A percentile compares a stretch with the other conserved stretches of the same genome.
phyloP scores from a whole-genome alignment of 2,888 invertebrate genomes.

The Heliconius erato region DNA sequence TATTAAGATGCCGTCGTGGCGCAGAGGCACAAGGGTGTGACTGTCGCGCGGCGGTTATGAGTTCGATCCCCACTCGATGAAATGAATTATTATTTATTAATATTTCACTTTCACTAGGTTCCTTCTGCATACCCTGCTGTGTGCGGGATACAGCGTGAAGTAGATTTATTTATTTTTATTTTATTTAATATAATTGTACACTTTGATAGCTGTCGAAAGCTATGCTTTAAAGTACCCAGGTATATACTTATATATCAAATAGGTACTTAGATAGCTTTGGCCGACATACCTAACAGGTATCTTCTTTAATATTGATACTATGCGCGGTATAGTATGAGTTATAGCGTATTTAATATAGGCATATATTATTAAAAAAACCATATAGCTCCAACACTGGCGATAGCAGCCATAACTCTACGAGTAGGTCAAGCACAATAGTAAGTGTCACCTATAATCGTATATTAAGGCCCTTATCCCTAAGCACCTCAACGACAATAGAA shows the following conservation, averaged over 20 bases:
- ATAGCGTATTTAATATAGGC: conserved; percentile 15
- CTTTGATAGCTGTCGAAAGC: background rate
- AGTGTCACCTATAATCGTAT: conserved; percentile 85
- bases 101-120: too few relatives aligned
- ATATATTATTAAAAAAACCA: conserved; percentile 53
- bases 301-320: background rate
- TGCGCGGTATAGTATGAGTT: background rate
- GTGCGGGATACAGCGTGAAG: too few relatives aligned
- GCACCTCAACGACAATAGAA: conserved; percentile 84
- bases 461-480: conserved; percentile 85
- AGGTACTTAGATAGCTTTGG: too few relatives aligned
- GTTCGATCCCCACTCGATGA: too few relatives aligned
- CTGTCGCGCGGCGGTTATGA: too few relatives aligned
- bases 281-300: too few relatives aligned
- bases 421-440: conserved; percentile 85
- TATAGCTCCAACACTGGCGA: conserved; percentile 76
- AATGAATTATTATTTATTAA: too few relatives aligned
- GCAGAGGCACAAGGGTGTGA: too few relatives aligned
- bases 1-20: too few relatives aligned
- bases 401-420: conserved; percentile 80
- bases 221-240: background rate
- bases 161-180: too few relatives aligned
- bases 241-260: too few relatives aligned
- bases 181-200: background rate
- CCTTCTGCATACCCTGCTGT: too few relatives aligned